Percentiles rank a stretch among this genome's conserved stretches.
These are phyloP conservation scores for Gouania willdenowi DNA, from an alignment of 2,797 vertebrate genomes.

Conservation along the genomic window DNA sequence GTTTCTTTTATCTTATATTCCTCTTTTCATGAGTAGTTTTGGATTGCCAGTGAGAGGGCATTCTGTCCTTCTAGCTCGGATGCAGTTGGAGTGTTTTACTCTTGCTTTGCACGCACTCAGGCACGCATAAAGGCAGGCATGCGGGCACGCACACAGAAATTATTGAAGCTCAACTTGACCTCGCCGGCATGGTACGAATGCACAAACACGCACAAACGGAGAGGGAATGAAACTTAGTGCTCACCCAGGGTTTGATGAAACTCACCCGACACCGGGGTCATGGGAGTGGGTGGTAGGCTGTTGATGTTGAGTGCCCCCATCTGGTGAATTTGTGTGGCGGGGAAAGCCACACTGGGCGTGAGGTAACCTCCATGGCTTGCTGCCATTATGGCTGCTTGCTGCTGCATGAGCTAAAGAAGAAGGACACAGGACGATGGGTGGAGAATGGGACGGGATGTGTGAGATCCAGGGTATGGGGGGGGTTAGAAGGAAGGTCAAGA, in stretches of 20 bases:
- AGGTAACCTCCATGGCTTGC: constrained; percentile 94
- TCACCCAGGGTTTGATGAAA: constrained; percentile 74
- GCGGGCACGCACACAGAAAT: constrained; percentile 9
- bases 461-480: constrained; percentile 16
- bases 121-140: constrained; percentile 1
- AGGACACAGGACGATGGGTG: constrained; percentile 55
- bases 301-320: constrained; percentile 96
- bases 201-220: constrained; percentile 19
- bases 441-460: constrained; percentile 17
- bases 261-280: constrained; percentile 90
- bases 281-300: constrained; percentile 85
- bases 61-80: constrained; percentile 37
- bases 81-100: constrained; percentile 7
- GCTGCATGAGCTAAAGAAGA: constrained; percentile 92
- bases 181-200: background rate
- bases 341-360: constrained; percentile 90
- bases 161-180: constrained; percentile 18
- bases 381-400: constrained; percentile 95
- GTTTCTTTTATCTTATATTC: constrained; percentile 31
- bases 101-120: background rate
- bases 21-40: constrained; percentile 46
- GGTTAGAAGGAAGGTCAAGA: constrained; percentile 51
- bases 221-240: constrained; percentile 64
- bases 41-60: constrained; percentile 47
- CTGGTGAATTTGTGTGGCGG: constrained; percentile 95